phyloP scores from a whole-genome alignment of 2,113 vertebrate genomes.

The Brachypodius melanocephalos region DNA sequence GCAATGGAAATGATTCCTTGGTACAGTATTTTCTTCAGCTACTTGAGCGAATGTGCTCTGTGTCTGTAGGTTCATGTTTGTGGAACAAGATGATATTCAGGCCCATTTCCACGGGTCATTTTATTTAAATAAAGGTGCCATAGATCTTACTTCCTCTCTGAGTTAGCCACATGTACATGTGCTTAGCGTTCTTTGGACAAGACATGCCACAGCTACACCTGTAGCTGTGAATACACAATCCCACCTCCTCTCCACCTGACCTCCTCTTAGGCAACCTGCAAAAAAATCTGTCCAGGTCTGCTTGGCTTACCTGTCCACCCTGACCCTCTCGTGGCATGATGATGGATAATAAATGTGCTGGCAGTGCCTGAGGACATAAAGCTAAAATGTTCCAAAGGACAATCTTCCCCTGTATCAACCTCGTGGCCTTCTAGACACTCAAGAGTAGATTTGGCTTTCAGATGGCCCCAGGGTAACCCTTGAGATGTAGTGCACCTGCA shows the following conservation, averaged over 20 bases:
- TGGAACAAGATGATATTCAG: neutral
- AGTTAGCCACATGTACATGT: neutral
- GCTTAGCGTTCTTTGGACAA: neutral
- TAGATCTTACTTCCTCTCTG: neutral
- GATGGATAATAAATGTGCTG: accelerated
- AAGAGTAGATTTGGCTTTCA: neutral
- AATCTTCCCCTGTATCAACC: neutral
- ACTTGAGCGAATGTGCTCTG: neutral
- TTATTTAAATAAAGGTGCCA: neutral
- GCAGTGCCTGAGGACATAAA: neutral
- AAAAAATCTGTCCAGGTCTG: neutral
- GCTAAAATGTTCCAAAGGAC: neutral
- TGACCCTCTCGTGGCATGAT: neutral
- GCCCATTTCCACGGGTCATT: neutral
- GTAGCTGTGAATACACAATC: neutral
- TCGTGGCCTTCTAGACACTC: neutral
- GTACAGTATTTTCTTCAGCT: neutral
- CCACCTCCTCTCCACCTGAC: neutral
- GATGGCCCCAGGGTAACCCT: slow-evolving; percentile 27
- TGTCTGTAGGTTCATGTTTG: neutral
- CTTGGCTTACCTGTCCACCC: neutral
- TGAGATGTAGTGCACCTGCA: slow-evolving; percentile 13
- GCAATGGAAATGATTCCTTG: neutral
- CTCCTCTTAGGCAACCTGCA: neutral
- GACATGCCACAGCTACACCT: neutral